Evolutionary conservation across 1,140 invertebrate genomes (phyloP).

Genomic region (Drosophila nigromelanica): DNA sequence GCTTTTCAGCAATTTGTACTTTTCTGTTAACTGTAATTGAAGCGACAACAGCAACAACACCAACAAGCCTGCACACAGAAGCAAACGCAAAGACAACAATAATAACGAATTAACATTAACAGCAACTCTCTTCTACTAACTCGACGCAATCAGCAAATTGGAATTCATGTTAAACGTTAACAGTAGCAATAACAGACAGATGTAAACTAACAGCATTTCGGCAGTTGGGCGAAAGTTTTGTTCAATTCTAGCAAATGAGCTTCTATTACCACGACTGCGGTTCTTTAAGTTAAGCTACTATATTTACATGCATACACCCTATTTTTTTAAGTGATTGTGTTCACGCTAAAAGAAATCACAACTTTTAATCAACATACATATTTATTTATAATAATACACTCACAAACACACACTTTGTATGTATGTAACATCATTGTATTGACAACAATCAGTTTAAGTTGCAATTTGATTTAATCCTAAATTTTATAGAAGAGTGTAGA

Average conservation of each 20-base stretch:
- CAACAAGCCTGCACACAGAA: constrained; percentile 53
- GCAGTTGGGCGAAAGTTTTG: constrained; percentile 35
- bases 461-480: constrained; percentile 31
- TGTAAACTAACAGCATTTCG: constrained; percentile 70
- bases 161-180: constrained; percentile 44
- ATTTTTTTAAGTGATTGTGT: constrained; percentile 43
- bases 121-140: constrained; percentile 41
- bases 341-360: constrained; percentile 49
- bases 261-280: constrained; percentile 64
- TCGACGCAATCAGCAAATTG: constrained; percentile 30
- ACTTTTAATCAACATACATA: constrained; percentile 67
- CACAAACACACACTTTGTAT: constrained; percentile 30
- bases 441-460: constrained; percentile 41
- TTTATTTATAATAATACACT: constrained; percentile 57
- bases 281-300: constrained; percentile 69
- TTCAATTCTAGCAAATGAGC: constrained; percentile 22
- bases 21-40: constrained; percentile 75
- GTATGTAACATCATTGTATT: constrained; percentile 59
- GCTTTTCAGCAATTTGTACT: constrained; percentile 62
- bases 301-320: constrained; percentile 38
- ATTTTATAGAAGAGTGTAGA: constrained; percentile 42
- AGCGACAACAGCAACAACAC: constrained; percentile 43
- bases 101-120: constrained; percentile 55
- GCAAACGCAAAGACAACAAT: constrained; percentile 51
- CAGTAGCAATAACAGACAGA: constrained; percentile 54